Evolutionary conservation across 2,888 invertebrate species (phyloP), one percentile per base, ranked within the genome.

Genomic region (Agapetus fuscipes): DNA sequence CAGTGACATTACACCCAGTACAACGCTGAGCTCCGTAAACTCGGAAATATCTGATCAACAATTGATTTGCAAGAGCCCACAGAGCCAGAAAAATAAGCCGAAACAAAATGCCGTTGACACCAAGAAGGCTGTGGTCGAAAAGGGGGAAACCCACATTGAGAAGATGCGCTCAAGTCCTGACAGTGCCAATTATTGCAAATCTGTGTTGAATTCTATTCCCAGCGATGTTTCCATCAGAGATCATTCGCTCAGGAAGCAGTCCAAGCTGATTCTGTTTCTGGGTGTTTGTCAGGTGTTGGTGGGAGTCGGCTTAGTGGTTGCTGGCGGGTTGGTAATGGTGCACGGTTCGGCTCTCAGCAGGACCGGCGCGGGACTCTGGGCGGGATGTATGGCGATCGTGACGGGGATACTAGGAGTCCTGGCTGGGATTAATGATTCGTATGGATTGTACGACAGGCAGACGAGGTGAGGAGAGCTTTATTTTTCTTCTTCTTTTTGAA

Each of bases 311-410:
- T 62, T 80, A 60, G 71, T 76, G 46, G 72, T 74, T 3, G 76
- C 75, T 41, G 80, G 80, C 2, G 73, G 77, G 14, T 54, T 76
- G 47, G 78, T 75, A 2, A 68, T 79, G 48, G 71, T 76, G 48
- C 74, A 78, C 54, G 75, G 75, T 30, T 76, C 79, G 30, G 64
- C 69, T 43, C 57, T 70, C 46, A 62, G 74, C 17, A 56, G 71
- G 36, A 72, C 72, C 17, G 80, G 80, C 14, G 78, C 77, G 2
- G 80, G 80, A 3, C 63, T 80, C 38, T 80, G 80, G 80, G 75
- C 78, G 30, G 80, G 80, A 13, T 71, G 75, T 45, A 62, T 76
- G 27, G 74, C 78, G 7, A 70, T 79, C 11, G 71, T 72, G 4
- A 71, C 78, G 1, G 80, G 80, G 2, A 62, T 66, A 1, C 62